These are phyloP conservation scores for Mallotus villosus DNA, from an alignment of 2,797 vertebrate genomes.

Conservation along the genomic window DNA sequence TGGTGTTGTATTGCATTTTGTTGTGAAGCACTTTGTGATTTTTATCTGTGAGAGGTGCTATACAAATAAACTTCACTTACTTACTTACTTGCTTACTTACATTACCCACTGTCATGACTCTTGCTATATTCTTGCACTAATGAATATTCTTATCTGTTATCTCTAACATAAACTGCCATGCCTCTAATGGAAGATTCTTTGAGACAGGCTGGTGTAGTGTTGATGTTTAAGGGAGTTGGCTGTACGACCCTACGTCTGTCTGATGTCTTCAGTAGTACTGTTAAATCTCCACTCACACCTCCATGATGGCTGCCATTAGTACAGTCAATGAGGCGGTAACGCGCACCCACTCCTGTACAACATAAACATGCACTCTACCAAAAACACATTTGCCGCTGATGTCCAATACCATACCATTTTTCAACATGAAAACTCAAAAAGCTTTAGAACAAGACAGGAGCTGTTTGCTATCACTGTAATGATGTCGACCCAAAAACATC, in stretches of 20 bases:
- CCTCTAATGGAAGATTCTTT: background rate
- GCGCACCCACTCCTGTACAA: conserved; percentile 22
- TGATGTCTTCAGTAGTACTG: background rate
- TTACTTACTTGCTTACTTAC: too few relatives aligned
- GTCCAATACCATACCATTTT: background rate
- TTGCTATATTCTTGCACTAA: background rate
- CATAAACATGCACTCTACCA: conserved; percentile 27
- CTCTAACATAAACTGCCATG: background rate
- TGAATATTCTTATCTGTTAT: background rate
- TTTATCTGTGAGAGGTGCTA: too few relatives aligned
- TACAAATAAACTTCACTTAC: too few relatives aligned
- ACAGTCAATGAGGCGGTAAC: conserved; percentile 20
- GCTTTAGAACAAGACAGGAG: conserved; percentile 5
- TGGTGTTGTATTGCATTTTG: too few relatives aligned
- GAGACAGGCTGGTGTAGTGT: background rate
- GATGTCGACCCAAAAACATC: conserved; percentile 21
- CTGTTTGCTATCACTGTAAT: conserved; percentile 15
- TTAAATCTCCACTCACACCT: background rate
- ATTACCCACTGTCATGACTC: too few relatives aligned
- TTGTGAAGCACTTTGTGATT: too few relatives aligned
- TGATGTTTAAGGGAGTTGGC: background rate
- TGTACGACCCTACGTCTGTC: background rate
- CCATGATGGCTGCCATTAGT: conserved; percentile 17
- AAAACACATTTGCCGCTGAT: conserved; percentile 23
- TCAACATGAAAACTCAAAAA: conserved; percentile 23